These are phyloP conservation scores for Pristionchus entomophagus DNA, from an alignment of 2,888 invertebrate species.

Conservation along the genomic window DNA sequence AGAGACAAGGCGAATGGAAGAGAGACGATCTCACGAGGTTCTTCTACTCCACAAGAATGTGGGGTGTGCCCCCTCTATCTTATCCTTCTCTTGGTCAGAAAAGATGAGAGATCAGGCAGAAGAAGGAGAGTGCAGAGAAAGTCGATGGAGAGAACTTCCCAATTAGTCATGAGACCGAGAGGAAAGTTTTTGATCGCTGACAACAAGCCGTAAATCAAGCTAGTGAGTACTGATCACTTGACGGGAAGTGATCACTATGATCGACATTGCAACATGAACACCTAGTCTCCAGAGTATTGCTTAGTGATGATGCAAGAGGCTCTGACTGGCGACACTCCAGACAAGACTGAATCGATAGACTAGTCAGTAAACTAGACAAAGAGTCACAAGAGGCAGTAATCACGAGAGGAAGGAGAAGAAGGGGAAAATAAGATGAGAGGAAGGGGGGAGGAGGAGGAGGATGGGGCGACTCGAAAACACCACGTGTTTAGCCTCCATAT, in stretches of 20 bases:
- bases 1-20: not conserved
- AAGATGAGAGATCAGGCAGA: not conserved
- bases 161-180: conserved; percentile 15
- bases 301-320: not conserved
- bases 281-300: not conserved
- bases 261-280: not conserved
- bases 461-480: conserved; percentile 22
- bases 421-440: conserved; percentile 16
- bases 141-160: not conserved
- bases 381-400: not conserved
- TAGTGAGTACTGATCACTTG: not conserved
- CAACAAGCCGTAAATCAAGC: conserved; percentile 19
- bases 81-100: not conserved
- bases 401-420: not conserved
- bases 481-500: not conserved
- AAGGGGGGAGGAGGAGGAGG: not conserved
- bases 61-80: conserved; percentile 23
- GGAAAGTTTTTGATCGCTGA: not conserved
- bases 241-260: not conserved
- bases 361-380: not conserved
- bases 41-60: conserved; percentile 6
- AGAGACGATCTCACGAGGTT: conserved; percentile 1
- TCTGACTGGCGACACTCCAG: not conserved
- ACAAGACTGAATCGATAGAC: not conserved
- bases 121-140: not conserved